Base-by-base conservation (phyloP, 2,797 vertebrate genomes). In the Ptychadena robeensis region DNA sequence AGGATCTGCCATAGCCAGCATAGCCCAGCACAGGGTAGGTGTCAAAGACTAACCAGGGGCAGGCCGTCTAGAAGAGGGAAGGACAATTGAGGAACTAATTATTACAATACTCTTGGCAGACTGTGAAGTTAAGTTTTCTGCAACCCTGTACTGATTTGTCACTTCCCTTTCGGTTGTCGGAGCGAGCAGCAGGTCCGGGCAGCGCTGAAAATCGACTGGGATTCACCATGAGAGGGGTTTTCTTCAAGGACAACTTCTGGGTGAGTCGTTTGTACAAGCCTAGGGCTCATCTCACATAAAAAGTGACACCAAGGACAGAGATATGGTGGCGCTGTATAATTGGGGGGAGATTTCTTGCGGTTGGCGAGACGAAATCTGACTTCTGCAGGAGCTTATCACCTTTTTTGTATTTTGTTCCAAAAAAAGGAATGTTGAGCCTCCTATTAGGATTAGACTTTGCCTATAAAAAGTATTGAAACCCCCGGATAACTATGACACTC, bases 221-320 rank as follows among this genome's bases (percentile, higher is more conserved):
- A 18, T 34, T 31, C 35, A 66, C 64, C 76, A 95, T 95, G 94
- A 94, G 89, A 82, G 91, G 92, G 34, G 86, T 92, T 14, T 93
- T 91, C 81, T 95, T 94, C 38, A 94, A 93, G 61, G 94, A 95
- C 53, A 91, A 88, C 88, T 95, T 95, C 87, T 95, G 95, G 94
- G 95, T 95, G 85, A 91, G 94, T 86, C 38, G 30, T 10, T 12
- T n/a, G n/a, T n/a, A n/a, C n/a, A n/a, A n/a, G n/a, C n/a, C n/a
- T n/a, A n/a, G n/a, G n/a, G n/a, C n/a, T n/a, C n/a, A n/a, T n/a
- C n/a, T n/a, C n/a, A n/a, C n/a, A n/a, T n/a, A n/a, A n/a, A n/a
- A n/a, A n/a, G n/a, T n/a, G n/a, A n/a, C n/a, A n/a, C n/a, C n/a
- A n/a, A n/a, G n/a, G n/a, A n/a, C n/a, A n/a, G n/a, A n/a, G n/a